Evolutionary conservation across 2,888 invertebrate species (phyloP), one percentile per base, ranked within the genome.

Genomic region (Tetragonisca angustula): DNA sequence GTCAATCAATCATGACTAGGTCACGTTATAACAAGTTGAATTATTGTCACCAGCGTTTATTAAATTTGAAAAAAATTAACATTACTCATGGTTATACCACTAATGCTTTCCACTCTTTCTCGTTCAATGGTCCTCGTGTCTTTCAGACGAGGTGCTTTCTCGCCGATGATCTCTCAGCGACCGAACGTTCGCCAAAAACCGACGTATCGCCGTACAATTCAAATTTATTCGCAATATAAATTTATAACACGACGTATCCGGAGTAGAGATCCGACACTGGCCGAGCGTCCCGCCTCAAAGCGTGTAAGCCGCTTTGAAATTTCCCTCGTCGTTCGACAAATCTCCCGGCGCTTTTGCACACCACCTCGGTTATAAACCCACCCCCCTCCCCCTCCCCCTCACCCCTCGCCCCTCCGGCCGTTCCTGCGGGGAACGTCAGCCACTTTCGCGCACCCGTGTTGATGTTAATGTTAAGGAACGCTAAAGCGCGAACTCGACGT

Each of bases 171-270:
- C 36, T 36, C 36, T 43, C 43, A 2, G 43, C 9, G 43, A 9
- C 43, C 43, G 9, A 43, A 43, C 43, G 1, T 43, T 43, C 43
- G 43, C 43, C 43, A 43, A 43, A 43, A 43, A 2, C 21, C 72
- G 50, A 36, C 73, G 76, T 54, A n/a, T 71, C 62, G 62, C 24
- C 71, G 79, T 88, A 76, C 71, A 76, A 90, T 88, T 80, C 82
- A 74, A 79, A 89, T 89, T 87, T 81, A 81, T 64, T 68, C 73
- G 70, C 69, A 79, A 88, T 87, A 85, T 71, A 88, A 90, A 88
- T 89, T 87, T 89, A 88, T 86, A 84, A 86, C 67, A 72, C 17
- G 62, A 43, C 74, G 56, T 67, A 67, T 21, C 56, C 52, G 83
- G 86, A 87, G 87, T 84, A 83, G 82, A 86, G 84, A 90, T 87